Conservation (phyloP, 2,888 invertebrate genomes). For the Mimachlamys varia region DNA sequence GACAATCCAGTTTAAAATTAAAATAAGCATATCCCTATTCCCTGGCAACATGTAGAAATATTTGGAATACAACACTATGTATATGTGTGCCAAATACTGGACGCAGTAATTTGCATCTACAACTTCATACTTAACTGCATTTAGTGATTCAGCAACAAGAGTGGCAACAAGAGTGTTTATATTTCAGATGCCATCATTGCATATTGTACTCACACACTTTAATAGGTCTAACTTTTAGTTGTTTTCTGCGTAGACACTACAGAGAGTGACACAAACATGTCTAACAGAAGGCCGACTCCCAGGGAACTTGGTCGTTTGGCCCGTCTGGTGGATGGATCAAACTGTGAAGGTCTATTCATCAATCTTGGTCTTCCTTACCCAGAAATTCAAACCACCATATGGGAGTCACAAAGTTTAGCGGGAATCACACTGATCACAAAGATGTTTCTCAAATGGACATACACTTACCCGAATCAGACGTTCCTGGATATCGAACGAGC, state of each 20-base stretch:
- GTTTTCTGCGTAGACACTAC: background rate
- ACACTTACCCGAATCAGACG: background rate
- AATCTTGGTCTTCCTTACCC: background rate
- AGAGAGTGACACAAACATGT: background rate
- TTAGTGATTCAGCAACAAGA: too few relatives aligned
- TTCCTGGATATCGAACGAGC: background rate
- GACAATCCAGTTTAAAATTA: too few relatives aligned
- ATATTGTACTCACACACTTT: too few relatives aligned
- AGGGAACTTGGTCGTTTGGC: background rate
- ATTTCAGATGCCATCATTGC: too few relatives aligned
- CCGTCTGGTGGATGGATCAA: background rate
- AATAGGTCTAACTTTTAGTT: too few relatives aligned
- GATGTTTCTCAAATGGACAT: constrained; percentile 18
- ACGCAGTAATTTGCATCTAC: too few relatives aligned
- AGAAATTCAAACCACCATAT: background rate
- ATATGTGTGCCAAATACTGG: too few relatives aligned
- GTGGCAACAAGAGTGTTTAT: too few relatives aligned
- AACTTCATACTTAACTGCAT: too few relatives aligned
- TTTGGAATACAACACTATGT: too few relatives aligned
- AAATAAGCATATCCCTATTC: too few relatives aligned
- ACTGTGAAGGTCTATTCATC: background rate
- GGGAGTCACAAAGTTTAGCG: background rate
- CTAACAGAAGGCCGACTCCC: background rate
- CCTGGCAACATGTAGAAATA: too few relatives aligned
- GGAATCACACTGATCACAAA: constrained; percentile 8